A percentile compares a stretch with the other conserved stretches of the same genome.
phyloP scores from a whole-genome alignment of 2,113 vertebrate genomes.

The Ailuropoda melanoleuca region DNA sequence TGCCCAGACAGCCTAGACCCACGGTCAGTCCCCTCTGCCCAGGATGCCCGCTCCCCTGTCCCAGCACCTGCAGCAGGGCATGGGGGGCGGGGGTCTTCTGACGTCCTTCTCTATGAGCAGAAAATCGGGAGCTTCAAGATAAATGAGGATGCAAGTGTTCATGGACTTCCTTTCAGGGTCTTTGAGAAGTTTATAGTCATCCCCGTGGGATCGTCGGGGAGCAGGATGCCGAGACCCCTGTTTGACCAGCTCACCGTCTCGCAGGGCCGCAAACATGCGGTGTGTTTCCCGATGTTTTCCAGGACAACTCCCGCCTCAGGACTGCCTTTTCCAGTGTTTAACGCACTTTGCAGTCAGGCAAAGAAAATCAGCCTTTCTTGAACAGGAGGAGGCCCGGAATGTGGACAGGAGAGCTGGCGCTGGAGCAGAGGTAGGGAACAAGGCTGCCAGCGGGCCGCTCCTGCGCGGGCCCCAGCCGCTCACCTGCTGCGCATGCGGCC shows the following conservation, averaged over 20 bases:
- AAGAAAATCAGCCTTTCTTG: not conserved
- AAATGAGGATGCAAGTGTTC: not conserved
- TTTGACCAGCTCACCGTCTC: not conserved
- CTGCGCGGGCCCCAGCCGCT: not conserved
- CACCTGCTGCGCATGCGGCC: not conserved
- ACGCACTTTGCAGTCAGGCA: not conserved
- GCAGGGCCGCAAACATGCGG: fast-evolving
- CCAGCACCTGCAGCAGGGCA: fast-evolving
- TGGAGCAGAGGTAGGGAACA: no score
- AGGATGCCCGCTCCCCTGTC: fast-evolving
- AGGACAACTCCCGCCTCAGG: fast-evolving
- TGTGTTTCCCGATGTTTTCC: not conserved
- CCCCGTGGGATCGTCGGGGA: no score
- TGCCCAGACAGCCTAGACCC: fast-evolving
- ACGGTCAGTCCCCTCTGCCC: fast-evolving
- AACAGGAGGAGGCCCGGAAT: not conserved
- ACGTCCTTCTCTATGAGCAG: not conserved
- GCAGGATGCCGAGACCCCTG: not conserved
- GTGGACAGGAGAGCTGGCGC: not conserved
- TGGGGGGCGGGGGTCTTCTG: not conserved
- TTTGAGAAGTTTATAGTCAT: not conserved
- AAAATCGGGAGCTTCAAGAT: not conserved
- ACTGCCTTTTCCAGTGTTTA: not conserved
- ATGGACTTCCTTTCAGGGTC: not conserved
- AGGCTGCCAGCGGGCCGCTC: fast-evolving